Conservation (phyloP, 2,888 invertebrate species). For the Hoplodrina ambigua region DNA sequence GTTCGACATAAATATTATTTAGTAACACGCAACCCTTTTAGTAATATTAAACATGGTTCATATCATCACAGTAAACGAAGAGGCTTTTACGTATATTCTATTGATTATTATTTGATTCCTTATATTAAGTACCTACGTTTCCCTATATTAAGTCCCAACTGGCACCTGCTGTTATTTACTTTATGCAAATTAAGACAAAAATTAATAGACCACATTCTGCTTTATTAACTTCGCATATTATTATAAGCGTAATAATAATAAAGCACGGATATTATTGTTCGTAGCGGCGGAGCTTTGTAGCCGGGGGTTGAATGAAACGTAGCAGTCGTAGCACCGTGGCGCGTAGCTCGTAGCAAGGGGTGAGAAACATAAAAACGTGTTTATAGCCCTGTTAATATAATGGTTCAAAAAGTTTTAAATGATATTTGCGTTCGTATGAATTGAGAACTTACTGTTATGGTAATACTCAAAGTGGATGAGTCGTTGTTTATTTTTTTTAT, state of each 20-base stretch:
- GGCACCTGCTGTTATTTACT: not conserved
- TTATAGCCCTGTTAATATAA: constrained; percentile 5
- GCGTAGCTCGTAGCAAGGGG: constrained; percentile 24
- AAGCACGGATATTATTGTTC: constrained; percentile 26
- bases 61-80: not conserved
- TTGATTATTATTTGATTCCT: constrained; percentile 4
- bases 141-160: not conserved
- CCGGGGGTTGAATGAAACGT: constrained; percentile 5
- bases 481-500: not conserved
- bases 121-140: too few relatives aligned
- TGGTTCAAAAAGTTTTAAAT: not conserved
- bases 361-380: constrained; percentile 2
- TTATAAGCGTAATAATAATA: constrained; percentile 22
- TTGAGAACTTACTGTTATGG: not conserved
- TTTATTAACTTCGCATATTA: constrained; percentile 29
- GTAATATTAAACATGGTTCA: constrained; percentile 14
- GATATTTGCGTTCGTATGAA: not conserved
- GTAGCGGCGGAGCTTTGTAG: constrained; percentile 9
- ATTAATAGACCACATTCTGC: not conserved
- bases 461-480: not conserved
- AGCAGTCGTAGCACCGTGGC: constrained; percentile 10
- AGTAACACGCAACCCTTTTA: constrained; percentile 26
- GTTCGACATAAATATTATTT: not conserved
- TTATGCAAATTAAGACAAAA: not conserved
- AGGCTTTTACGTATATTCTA: not conserved